These are phyloP conservation scores for Porites australiensis DNA, from an alignment of 64 coral and sea anemone genomes.

Conservation along the genomic window DNA sequence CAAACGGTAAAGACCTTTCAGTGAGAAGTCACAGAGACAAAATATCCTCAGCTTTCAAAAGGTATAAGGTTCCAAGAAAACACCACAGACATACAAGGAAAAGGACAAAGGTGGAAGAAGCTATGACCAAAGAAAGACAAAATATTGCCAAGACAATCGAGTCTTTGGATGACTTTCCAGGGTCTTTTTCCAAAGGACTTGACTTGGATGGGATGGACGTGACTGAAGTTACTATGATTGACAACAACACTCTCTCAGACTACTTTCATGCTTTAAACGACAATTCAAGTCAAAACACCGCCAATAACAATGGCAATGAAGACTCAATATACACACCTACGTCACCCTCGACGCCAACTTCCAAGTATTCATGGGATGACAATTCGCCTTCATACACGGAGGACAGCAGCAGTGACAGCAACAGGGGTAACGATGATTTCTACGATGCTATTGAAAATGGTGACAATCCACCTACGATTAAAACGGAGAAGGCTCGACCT, in stretches of 20 bases:
- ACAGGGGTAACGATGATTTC: conserved; percentile 72
- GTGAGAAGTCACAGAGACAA: background rate
- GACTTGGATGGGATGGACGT: conserved; percentile 65
- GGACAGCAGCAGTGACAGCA: background rate
- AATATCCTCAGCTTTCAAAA: background rate
- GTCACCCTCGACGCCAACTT: background rate
- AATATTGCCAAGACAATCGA: conserved; percentile 48
- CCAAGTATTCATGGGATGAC: conserved; percentile 33
- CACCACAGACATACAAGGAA: conserved; percentile 6
- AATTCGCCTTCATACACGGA: too few species aligned
- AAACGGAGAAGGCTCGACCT: conserved; percentile 40
- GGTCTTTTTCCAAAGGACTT: conserved; percentile 59
- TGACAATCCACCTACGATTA: conserved; percentile 17
- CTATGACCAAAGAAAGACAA: background rate
- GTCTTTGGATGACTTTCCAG: conserved; percentile 77
- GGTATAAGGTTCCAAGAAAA: background rate
- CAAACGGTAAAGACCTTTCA: background rate
- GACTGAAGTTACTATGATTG: conserved; percentile 75
- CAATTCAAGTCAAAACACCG: conserved; percentile 23
- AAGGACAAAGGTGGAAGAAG: conserved; percentile 33
- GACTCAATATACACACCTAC: conserved; percentile 42
- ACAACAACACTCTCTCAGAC: conserved; percentile 77
- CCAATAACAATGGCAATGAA: conserved; percentile 36
- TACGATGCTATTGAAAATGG: conserved; percentile 72
- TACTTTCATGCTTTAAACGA: conserved; percentile 94